phyloP scores from a whole-genome alignment of 2,797 vertebrate species.

The Gadopsis bispinosus region DNA sequence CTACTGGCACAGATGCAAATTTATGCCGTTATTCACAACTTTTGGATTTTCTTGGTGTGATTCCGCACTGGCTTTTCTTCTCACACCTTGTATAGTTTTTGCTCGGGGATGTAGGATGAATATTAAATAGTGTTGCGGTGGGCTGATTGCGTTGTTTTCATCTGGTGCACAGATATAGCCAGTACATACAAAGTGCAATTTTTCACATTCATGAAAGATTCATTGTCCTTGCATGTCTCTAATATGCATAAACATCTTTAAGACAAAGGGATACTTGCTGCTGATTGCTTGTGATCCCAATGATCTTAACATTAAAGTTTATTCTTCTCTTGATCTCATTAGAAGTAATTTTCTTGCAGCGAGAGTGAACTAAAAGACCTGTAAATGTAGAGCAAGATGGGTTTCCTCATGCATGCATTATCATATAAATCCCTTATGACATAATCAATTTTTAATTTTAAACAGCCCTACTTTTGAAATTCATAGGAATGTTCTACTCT shows the following conservation, averaged over 20 bases:
- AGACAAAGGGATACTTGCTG: constrained; percentile 53
- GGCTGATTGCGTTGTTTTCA: constrained; percentile 74
- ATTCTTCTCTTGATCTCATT: constrained; percentile 62
- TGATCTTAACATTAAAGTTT: constrained; percentile 56
- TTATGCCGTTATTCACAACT: constrained; percentile 71
- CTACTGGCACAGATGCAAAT: constrained; percentile 54
- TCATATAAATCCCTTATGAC: constrained; percentile 58
- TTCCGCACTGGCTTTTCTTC: constrained; percentile 45
- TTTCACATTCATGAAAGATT: constrained; percentile 73
- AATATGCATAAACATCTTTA: constrained; percentile 67
- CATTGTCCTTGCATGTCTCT: constrained; percentile 56
- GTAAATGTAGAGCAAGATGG: constrained; percentile 50
- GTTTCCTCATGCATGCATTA: constrained; percentile 52
- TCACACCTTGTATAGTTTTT: constrained; percentile 74
- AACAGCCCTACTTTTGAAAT: constrained; percentile 62
- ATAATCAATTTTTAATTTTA: constrained; percentile 68
- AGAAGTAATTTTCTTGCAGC: constrained; percentile 39
- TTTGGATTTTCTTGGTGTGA: constrained; percentile 53
- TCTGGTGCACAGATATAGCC: constrained; percentile 41
- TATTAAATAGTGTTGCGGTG: constrained; percentile 68
- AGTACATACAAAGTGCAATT: constrained; percentile 45
- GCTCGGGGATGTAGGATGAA: constrained; percentile 71
- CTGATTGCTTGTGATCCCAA: constrained; percentile 36
- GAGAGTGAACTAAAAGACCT: constrained; percentile 48
- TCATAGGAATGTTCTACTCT: constrained; percentile 28